phyloP scores from a whole-genome alignment of 2,797 vertebrate genomes.

The Myotis vivesi region DNA sequence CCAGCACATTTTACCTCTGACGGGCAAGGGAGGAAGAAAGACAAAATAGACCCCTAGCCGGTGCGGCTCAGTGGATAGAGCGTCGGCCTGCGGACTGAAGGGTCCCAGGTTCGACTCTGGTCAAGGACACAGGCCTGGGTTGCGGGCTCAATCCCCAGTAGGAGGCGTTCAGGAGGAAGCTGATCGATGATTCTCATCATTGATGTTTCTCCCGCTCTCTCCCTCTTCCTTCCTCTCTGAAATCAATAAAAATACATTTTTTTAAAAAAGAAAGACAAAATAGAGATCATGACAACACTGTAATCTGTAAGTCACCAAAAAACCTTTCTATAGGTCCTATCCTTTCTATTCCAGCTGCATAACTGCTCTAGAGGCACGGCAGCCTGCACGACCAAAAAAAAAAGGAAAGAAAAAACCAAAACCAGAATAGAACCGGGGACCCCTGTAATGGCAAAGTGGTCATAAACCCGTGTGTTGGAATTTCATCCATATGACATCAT shows the following conservation, averaged over 20 bases:
- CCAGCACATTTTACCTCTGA: neutral
- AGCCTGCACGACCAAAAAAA: neutral
- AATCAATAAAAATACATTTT: no score
- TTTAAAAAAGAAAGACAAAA: neutral
- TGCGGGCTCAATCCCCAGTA: no score
- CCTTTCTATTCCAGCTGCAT: slow-evolving; percentile 76
- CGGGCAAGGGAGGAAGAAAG: neutral
- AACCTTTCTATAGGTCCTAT: slow-evolving; percentile 54
- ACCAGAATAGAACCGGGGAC: slow-evolving; percentile 70
- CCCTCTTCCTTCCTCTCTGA: no score
- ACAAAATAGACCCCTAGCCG: no score
- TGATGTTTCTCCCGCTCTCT: no score
- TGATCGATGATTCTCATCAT: no score
- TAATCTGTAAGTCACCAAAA: slow-evolving; percentile 52
- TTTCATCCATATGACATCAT: slow-evolving; percentile 82
- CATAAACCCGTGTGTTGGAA: slow-evolving; percentile 70
- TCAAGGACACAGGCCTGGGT: no score
- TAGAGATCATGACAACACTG: accelerated
- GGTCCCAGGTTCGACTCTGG: no score
- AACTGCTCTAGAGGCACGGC: slow-evolving; percentile 65
- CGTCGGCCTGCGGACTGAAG: no score
- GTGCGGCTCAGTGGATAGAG: no score
- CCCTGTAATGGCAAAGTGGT: slow-evolving; percentile 69
- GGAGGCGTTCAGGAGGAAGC: no score
- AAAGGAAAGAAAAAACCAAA: neutral